These are phyloP conservation scores for Hydrolagus colliei DNA, from an alignment of 2,797 vertebrate genomes.

Conservation along the genomic window DNA sequence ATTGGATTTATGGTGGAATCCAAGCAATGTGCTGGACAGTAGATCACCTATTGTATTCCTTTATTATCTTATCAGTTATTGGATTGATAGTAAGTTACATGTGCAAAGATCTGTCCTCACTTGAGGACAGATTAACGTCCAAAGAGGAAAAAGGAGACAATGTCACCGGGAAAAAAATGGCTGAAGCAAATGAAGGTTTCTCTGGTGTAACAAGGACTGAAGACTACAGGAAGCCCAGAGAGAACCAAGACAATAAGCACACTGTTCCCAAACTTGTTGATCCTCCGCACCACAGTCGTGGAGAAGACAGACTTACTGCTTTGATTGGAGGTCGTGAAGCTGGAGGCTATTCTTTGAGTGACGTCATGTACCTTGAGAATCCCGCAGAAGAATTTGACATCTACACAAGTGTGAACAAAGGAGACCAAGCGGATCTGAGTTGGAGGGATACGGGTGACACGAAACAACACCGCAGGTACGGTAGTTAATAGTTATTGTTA, in stretches of 20 bases:
- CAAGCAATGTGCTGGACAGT: not conserved
- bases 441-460: not conserved
- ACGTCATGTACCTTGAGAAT: not conserved
- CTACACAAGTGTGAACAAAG: not conserved
- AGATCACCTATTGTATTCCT: not conserved
- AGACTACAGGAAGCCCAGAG: not conserved
- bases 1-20: not conserved
- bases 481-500: not conserved
- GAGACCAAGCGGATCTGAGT: not conserved
- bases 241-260: not conserved
- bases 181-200: not conserved
- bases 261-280: not conserved
- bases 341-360: not conserved
- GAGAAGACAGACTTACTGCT: not conserved
- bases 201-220: not conserved
- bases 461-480: not conserved
- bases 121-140: not conserved
- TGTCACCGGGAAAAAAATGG: not conserved
- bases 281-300: not conserved
- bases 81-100: not conserved
- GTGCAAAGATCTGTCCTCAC: not conserved
- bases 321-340: not conserved
- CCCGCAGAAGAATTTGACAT: not conserved
- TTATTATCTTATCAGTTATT: not conserved
- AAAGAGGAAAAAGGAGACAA: not conserved